Evolutionary conservation across 2,113 vertebrate species (phyloP), one percentile per base, ranked within the genome.

Genomic region (Ceuthmochares aereus): DNA sequence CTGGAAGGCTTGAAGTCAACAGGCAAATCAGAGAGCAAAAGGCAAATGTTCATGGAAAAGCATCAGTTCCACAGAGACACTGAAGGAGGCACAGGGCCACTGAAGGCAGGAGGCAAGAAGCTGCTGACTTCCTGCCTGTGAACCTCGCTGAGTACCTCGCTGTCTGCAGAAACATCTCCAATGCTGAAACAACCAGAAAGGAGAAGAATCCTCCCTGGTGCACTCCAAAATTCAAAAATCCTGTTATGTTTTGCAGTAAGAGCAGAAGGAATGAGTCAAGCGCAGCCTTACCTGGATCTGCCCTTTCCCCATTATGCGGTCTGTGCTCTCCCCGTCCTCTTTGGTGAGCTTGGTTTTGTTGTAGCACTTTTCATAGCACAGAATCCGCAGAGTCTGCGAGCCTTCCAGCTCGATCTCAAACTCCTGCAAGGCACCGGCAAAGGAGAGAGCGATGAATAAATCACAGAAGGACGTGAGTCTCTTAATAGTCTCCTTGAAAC

Each of bases 361-460:
- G 98, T 99, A 99, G 93, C 98, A 99, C 93, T 99, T 99, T 66
- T 99, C 99, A 10, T 99, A 99, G 96, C 99, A 99, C 84, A 99
- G 97, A 82, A 99, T 98, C 94, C 99, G 96, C 93, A 99, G 83
- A 4, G 98, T 99, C 70, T 99, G 99, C 5, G 99, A 99, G 77
- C 99, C 99, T 95, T 99, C 99, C 92, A 99, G 98, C 94, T 99
- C 99, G 7, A 99, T 99, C 97, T 99, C 99, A 90, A 99, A 99
- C 97, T 99, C 99, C 99, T 99, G 85, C n/a, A 82, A 94, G 16
- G 90, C 40, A 96, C 45, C 60, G 49, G 42, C 20, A 80, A 60
- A 69, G 27, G 32, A 62, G 83, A 91, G 37, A 29, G 51, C 49
- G 17, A 26, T 68, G 49, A 87, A 20, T 26, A 32, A 34, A 32